Evolutionary conservation across 64 coral and sea anemone genomes (phyloP).

Genomic region (Platygyra sinensis): DNA sequence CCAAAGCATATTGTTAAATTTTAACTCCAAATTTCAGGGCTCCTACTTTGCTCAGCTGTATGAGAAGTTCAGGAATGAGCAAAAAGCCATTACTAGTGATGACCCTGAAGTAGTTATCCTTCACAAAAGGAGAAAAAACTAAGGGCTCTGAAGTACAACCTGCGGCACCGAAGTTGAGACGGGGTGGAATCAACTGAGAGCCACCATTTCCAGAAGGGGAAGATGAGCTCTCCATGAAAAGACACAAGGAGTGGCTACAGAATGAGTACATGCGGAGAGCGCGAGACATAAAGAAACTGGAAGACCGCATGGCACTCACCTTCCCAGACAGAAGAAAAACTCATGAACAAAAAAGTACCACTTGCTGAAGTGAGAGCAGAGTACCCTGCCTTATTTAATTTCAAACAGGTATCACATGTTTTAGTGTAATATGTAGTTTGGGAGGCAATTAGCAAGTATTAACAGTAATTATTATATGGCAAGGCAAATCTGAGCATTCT

Average conservation of each 20-base stretch:
- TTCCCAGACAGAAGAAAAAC: constrained; percentile 46
- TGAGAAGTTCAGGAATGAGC: constrained; percentile 59
- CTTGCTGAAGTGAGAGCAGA: constrained; percentile 43
- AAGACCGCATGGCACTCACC: constrained; percentile 41
- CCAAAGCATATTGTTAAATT: neutral
- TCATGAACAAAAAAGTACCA: constrained; percentile 53
- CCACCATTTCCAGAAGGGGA: constrained; percentile 60
- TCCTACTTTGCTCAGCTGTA: constrained; percentile 46
- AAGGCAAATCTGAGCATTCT: too few relatives aligned
- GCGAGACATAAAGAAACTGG: constrained; percentile 42
- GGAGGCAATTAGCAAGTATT: too few relatives aligned
- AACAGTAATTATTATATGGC: too few relatives aligned
- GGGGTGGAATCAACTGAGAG: constrained; percentile 49
- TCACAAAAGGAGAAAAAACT: constrained; percentile 1
- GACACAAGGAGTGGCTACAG: constrained; percentile 44
- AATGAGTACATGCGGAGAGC: constrained; percentile 32
- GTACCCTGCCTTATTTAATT: constrained; percentile 68
- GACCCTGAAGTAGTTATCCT: constrained; percentile 50
- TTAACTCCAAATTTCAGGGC: neutral
- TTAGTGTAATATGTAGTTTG: too few relatives aligned
- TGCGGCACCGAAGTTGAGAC: constrained; percentile 17
- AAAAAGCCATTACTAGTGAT: neutral
- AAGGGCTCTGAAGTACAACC: neutral
- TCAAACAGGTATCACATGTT: constrained; percentile 37
- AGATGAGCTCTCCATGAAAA: constrained; percentile 48